These are phyloP conservation scores for Sylvia atricapilla DNA, from an alignment of 2,113 vertebrate genomes.

Conservation along the genomic window DNA sequence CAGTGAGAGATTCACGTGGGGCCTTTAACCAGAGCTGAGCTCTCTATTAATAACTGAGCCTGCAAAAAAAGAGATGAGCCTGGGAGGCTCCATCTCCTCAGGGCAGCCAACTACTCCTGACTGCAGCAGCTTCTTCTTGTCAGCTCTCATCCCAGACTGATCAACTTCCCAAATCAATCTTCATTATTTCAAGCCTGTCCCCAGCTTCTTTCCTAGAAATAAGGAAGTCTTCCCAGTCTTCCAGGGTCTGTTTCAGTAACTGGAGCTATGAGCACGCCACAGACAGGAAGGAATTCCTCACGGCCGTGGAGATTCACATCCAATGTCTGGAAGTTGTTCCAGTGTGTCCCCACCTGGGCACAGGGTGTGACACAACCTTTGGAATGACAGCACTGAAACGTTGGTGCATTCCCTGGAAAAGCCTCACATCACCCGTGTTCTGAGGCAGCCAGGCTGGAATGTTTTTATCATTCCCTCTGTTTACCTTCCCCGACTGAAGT, in stretches of 20 bases:
- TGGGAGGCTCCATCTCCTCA: not conserved
- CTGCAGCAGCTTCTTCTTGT: not conserved
- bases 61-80: not conserved
- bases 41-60: not conserved
- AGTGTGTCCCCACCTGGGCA: not conserved
- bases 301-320: not conserved
- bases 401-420: not conserved
- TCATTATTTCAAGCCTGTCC: not conserved
- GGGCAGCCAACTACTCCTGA: not conserved
- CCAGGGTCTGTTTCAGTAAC: not conserved
- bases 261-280: not conserved
- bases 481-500: slow-evolving; percentile 71
- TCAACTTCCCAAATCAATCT: not conserved
- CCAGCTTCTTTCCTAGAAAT: not conserved
- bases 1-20: not conserved
- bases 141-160: not conserved
- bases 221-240: not conserved
- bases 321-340: not conserved
- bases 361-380: fast-evolving
- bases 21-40: not conserved
- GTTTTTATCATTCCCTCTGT: slow-evolving; percentile 67
- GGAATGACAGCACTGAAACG: not conserved
- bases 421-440: fast-evolving
- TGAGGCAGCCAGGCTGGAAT: not conserved
- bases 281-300: not conserved